These are phyloP conservation scores for Xanthorhoe spadicearia DNA, from an alignment of 2,888 invertebrate species.

Conservation along the genomic window DNA sequence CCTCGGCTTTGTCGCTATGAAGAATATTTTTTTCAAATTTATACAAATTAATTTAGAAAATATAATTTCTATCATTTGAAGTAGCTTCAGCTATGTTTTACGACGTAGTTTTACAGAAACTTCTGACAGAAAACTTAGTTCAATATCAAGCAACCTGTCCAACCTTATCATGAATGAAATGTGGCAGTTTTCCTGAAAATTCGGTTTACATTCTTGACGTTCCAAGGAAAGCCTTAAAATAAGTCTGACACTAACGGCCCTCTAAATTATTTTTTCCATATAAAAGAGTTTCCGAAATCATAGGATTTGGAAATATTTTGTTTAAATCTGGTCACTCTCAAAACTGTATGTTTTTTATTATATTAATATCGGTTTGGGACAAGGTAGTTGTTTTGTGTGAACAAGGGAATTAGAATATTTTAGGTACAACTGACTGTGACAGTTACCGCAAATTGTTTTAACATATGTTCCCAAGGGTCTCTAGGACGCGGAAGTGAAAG, in stretches of 20 bases:
- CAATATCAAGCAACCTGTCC: conserved; percentile 19
- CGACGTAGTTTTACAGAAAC: not conserved
- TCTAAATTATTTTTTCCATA: conserved; percentile 55
- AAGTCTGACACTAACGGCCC: conserved; percentile 54
- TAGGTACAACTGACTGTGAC: conserved; percentile 24
- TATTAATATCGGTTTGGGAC: conserved; percentile 2
- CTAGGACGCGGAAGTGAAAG: not conserved
- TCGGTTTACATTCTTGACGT: conserved; percentile 53
- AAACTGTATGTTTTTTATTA: not conserved
- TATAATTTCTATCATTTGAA: not conserved
- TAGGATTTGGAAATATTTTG: not conserved
- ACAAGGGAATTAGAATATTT: not conserved
- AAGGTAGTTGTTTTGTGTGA: not conserved
- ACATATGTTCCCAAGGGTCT: conserved; percentile 1
- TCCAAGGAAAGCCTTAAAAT: conserved; percentile 54
- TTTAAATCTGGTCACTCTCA: not conserved
- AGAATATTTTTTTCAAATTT: too few relatives aligned
- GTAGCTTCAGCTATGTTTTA: not conserved
- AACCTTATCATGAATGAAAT: conserved; percentile 39
- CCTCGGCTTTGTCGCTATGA: too few relatives aligned
- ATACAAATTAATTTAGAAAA: not conserved
- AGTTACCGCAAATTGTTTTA: conserved; percentile 2
- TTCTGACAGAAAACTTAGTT: conserved; percentile 14
- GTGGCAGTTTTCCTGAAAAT: conserved; percentile 53
- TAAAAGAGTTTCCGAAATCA: not conserved